Evolutionary conservation across 1,140 invertebrate species (phyloP).

Genomic region (Zaprionus ornatus): DNA sequence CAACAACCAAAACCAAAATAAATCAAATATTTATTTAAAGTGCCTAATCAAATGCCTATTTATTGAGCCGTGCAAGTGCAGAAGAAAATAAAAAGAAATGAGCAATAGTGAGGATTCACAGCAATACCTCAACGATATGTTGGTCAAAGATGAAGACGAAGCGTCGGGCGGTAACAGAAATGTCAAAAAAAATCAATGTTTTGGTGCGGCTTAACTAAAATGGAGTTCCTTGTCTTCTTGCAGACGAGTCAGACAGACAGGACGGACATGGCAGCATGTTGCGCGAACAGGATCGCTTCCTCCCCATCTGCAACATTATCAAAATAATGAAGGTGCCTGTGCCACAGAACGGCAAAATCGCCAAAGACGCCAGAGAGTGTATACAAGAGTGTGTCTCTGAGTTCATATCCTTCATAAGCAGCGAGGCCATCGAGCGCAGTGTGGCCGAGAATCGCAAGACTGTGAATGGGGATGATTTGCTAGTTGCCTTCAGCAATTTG

Average conservation of each 20-base stretch:
- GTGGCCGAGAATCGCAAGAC: slow-evolving; percentile 99
- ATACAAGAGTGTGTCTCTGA: slow-evolving; percentile 99
- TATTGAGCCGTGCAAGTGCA: background rate
- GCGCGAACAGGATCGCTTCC: slow-evolving; percentile 96
- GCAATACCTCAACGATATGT: slow-evolving; percentile 66
- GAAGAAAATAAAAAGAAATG: slow-evolving; percentile 48
- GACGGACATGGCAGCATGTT: slow-evolving; percentile 84
- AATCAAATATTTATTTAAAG: background rate
- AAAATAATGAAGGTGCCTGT: slow-evolving; percentile 99
- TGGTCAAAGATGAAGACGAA: slow-evolving; percentile 75
- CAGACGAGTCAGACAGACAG: slow-evolving; percentile 77
- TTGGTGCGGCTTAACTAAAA: background rate
- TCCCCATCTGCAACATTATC: slow-evolving; percentile 99
- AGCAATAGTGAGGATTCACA: slow-evolving; percentile 79
- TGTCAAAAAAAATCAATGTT: background rate
- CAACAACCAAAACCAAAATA: slow-evolving; percentile 20
- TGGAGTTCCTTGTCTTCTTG: background rate
- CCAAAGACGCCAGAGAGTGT: slow-evolving; percentile 99
- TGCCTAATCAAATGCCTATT: slow-evolving; percentile 5
- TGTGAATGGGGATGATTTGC: slow-evolving; percentile 99
- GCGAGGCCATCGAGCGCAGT: slow-evolving; percentile 98
- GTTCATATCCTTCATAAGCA: slow-evolving; percentile 99
- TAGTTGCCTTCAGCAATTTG: slow-evolving; percentile 97
- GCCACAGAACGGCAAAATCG: slow-evolving; percentile 98
- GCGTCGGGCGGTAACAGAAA: slow-evolving; percentile 62